These are phyloP conservation scores for Brachionus koreanus DNA, from an alignment of 1,140 invertebrate genomes.

Conservation along the genomic window DNA sequence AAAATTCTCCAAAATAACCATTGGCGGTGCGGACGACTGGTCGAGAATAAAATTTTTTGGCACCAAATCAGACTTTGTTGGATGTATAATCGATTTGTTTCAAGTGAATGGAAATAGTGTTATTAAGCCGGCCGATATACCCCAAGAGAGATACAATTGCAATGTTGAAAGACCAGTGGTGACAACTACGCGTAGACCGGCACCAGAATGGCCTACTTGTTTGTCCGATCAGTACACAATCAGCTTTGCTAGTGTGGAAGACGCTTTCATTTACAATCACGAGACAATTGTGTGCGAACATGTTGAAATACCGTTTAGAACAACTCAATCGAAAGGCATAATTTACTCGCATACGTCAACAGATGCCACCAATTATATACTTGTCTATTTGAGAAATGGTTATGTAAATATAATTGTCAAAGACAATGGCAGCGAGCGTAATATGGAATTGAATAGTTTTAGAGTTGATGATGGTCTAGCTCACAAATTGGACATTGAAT, in stretches of 20 bases:
- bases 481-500: conserved; percentile 13
- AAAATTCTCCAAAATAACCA: neutral
- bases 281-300: conserved; percentile 23
- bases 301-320: conserved; percentile 18
- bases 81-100: conserved; percentile 40
- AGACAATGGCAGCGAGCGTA: neutral
- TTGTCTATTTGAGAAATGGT: conserved; percentile 25
- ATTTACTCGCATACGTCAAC: conserved; percentile 35
- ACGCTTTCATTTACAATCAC: conserved; percentile 22
- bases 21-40: conserved; percentile 41
- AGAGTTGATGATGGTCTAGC: conserved; percentile 16
- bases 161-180: conserved; percentile 23
- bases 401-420: neutral
- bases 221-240: neutral
- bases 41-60: conserved; percentile 20
- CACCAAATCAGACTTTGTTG: conserved; percentile 3
- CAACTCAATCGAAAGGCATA: neutral
- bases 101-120: conserved; percentile 40
- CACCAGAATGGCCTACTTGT: neutral
- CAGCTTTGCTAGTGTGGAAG: neutral
- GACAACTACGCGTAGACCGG: neutral
- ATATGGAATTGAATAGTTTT: neutral
- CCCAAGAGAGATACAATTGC: conserved; percentile 40
- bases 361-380: neutral
- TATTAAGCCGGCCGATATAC: conserved; percentile 21